A percentile compares a stretch with the other conserved stretches of the same genome.
These are phyloP conservation scores for Aphidius gifuensis DNA, from an alignment of 1,140 invertebrate genomes.

Conservation along the genomic window DNA sequence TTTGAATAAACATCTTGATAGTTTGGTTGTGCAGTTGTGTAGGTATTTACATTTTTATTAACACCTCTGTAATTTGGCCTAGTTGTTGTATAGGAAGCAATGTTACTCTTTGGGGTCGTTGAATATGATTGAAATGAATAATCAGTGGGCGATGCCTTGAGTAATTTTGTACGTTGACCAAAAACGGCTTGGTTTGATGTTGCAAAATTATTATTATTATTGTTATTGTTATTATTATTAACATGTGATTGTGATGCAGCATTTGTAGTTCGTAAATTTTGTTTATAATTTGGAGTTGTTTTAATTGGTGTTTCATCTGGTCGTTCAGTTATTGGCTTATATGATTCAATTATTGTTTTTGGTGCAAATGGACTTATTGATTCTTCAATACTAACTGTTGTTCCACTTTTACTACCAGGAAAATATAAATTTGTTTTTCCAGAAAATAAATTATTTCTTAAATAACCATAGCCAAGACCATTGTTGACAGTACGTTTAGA, in stretches of 20 bases:
- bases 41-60: constrained; percentile 17
- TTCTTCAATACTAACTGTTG: constrained; percentile 50
- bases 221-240: no score
- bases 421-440: constrained; percentile 51
- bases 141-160: constrained; percentile 25
- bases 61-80: constrained; percentile 23
- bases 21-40: constrained; percentile 22
- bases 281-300: constrained; percentile 12
- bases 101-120: constrained; percentile 17
- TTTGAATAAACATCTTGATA: constrained; percentile 16
- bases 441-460: constrained; percentile 37
- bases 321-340: constrained; percentile 35
- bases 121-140: constrained; percentile 27
- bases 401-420: constrained; percentile 47
- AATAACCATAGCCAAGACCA: constrained; percentile 47
- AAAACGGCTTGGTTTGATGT: constrained; percentile 25
- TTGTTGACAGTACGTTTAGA: constrained; percentile 46
- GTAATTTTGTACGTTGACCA: constrained; percentile 43
- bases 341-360: constrained; percentile 45
- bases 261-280: background rate
- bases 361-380: constrained; percentile 49
- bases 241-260: background rate
- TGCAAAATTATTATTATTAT: background rate
- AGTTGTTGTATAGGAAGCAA: constrained; percentile 17
- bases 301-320: constrained; percentile 18